Evolutionary conservation across 2,888 invertebrate species (phyloP), one percentile per base, ranked within the genome.

Genomic region (Idaea biselata): DNA sequence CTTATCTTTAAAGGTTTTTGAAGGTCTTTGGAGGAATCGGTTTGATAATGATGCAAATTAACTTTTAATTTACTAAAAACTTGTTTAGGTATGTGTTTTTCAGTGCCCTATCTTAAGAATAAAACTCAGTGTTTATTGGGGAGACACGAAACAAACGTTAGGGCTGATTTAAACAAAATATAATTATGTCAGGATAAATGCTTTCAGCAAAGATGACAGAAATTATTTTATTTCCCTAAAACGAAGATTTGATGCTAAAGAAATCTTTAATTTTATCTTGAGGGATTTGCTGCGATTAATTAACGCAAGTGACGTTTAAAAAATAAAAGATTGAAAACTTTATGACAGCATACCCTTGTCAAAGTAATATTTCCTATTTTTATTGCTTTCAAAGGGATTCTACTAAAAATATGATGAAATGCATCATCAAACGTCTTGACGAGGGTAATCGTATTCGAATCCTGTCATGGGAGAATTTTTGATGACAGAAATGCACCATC

Each of bases 281-380:
- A 32, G 32, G 11, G 32, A 32, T 32, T 32, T 32, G 32, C 32
- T 32, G 32, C 32, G 32, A 32, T 32, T 44, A 44, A 44, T 44
- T 44, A 44, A 44, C 6, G 11, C 14, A 44, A 44, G 44, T 11
- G 44, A 44, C 44, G 55, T 55, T 57, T 11, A 44, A 16, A 54
- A 62, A 57, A 63, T 65, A 58, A 61, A 64, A 64, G 6, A 44
- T 31, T 18, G 32, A 55, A 58, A 60, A 56, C 58, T n/a, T 31
- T 60, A 14, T 58, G 55, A 55, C 11, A 58, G 60, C 59, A 18
- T 56, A 71, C 72, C 72, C 72, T 68, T 70, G 68, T 72, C 72
- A 72, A 61, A 62, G 55, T 32, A 58, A 31, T 16, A 63, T 44
- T 61, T 58, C 55, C 58, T 25, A 25, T 44, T 54, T 60, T 57